phyloP scores from a whole-genome alignment of 2,113 vertebrate genomes.

The Coptodon rendalli region DNA sequence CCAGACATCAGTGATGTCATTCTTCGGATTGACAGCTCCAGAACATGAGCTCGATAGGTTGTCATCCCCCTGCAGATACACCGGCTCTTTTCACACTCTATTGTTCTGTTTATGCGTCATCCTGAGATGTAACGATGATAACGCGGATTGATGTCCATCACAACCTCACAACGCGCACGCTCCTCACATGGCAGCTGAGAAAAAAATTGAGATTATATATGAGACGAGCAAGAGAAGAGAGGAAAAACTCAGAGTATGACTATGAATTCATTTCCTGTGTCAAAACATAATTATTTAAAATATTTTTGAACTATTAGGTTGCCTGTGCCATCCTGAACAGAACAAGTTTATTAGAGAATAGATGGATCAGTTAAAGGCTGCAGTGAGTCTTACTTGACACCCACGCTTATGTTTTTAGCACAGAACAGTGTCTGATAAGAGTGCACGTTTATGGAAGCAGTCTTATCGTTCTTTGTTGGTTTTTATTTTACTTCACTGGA shows the following conservation, averaged over 20 bases:
- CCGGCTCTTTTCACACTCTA: not conserved
- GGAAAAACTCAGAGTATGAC: not conserved
- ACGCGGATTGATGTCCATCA: not conserved
- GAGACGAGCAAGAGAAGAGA: not conserved
- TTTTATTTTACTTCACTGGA: not conserved
- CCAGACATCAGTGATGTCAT: conserved; percentile 31
- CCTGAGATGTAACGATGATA: conserved; percentile 7
- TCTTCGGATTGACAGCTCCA: conserved; percentile 28
- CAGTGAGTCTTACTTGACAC: not conserved
- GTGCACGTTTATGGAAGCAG: not conserved
- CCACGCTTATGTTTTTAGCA: not conserved
- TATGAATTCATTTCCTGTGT: not conserved
- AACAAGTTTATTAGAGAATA: not conserved
- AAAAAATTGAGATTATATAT: not conserved
- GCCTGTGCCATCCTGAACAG: not conserved
- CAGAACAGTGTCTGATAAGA: not conserved
- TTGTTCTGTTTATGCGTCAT: conserved; percentile 7
- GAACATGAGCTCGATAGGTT: conserved; percentile 6
- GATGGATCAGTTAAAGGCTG: not conserved
- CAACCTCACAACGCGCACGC: not conserved
- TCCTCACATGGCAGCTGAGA: not conserved
- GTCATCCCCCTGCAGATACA: conserved; percentile 31
- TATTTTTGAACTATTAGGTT: not conserved
- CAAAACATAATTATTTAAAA: not conserved
- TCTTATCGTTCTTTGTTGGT: not conserved